phyloP scores from a whole-genome alignment of 1,140 invertebrate species.

The Luehdorfia chinensis region DNA sequence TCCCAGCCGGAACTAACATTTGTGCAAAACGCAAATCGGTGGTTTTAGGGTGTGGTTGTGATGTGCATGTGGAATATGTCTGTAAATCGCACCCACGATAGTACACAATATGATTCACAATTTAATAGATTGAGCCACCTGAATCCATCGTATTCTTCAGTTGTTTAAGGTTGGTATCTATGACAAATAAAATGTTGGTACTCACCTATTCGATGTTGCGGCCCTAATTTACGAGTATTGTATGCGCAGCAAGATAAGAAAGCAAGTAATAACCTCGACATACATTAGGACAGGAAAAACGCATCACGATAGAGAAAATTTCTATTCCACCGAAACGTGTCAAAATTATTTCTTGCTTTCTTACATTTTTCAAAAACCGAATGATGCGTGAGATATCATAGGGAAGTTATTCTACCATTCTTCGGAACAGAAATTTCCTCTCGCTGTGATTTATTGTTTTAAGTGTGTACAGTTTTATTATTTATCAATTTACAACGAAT shows the following conservation, averaged over 20 bases:
- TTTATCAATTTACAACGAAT: conserved; percentile 30
- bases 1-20: too few species aligned
- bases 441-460: conserved; percentile 38
- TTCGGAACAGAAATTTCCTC: conserved; percentile 76
- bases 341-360: conserved; percentile 67
- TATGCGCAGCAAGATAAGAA: conserved; percentile 66
- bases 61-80: too few species aligned
- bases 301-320: conserved; percentile 73
- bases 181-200: conserved; percentile 29
- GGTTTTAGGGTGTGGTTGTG: too few species aligned
- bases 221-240: conserved; percentile 54
- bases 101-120: too few species aligned
- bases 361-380: conserved; percentile 37
- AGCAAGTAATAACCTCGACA: conserved; percentile 63
- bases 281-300: conserved; percentile 49
- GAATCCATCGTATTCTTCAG: too few species aligned
- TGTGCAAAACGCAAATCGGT: too few species aligned
- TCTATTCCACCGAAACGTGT: conserved; percentile 69
- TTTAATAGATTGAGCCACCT: too few species aligned
- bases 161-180: conserved; percentile 20
- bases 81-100: too few species aligned
- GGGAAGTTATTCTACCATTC: conserved; percentile 56
- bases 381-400: conserved; percentile 26
- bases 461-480: conserved; percentile 33
- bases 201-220: conserved; percentile 50